These are phyloP conservation scores for Rhadinocentrus ornatus DNA, from an alignment of 2,797 vertebrate genomes.

Conservation along the genomic window DNA sequence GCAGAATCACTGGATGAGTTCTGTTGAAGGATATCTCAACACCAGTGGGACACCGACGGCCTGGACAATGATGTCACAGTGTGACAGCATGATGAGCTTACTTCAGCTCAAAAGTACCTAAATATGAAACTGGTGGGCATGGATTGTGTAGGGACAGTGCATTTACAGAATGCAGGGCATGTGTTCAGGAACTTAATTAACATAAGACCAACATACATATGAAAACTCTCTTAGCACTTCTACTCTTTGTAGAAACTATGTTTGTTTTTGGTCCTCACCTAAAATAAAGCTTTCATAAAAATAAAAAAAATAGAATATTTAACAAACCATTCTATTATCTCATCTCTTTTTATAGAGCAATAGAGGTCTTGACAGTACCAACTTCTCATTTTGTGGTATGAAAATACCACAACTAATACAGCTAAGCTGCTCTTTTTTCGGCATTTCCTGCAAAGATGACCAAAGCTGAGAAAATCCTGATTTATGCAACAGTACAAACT, in stretches of 20 bases:
- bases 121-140: conserved; percentile 7
- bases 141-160: conserved; percentile 16
- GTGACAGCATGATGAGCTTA: conserved; percentile 48
- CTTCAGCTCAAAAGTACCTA: conserved; percentile 27
- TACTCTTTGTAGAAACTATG: conserved; percentile 22
- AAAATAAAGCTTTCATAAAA: not conserved
- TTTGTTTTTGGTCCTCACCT: conserved; percentile 33
- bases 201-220: conserved; percentile 44
- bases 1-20: conserved; percentile 52
- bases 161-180: conserved; percentile 7
- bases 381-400: conserved; percentile 19
- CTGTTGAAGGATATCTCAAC: conserved; percentile 47
- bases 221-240: conserved; percentile 35
- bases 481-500: conserved; percentile 23
- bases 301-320: not conserved
- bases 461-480: conserved; percentile 28
- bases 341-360: conserved; percentile 5
- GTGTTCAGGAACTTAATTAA: conserved; percentile 12
- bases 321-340: conserved; percentile 25
- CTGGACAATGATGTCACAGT: conserved; percentile 61
- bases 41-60: conserved; percentile 48
- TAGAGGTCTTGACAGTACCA: conserved; percentile 26
- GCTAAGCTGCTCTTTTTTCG: conserved; percentile 29
- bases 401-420: conserved; percentile 29
- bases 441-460: conserved; percentile 38